Conservation (phyloP, 2,888 invertebrate genomes). For the Drosophila stalkeri region DNA sequence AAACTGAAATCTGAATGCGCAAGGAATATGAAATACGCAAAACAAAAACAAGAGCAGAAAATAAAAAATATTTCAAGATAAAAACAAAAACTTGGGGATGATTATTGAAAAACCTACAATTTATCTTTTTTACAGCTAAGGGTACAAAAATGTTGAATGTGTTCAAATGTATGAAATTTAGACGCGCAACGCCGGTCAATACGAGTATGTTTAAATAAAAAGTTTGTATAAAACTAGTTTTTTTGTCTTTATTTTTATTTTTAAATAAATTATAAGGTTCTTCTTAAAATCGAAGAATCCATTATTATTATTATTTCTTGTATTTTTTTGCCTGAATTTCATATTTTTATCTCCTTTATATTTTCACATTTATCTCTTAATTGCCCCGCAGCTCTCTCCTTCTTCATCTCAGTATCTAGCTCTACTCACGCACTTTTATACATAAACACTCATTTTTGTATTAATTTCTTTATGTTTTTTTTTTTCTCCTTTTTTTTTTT, state of each 20-base stretch:
- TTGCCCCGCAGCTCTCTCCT: slow-evolving; percentile 57
- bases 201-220: not conserved
- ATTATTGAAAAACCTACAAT: not conserved
- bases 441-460: slow-evolving; percentile 55
- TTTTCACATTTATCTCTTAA: slow-evolving; percentile 10
- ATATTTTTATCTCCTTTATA: slow-evolving; percentile 19
- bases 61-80: slow-evolving; percentile 19
- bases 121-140: not conserved
- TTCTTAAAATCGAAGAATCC: slow-evolving; percentile 84
- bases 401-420: not conserved
- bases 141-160: no score
- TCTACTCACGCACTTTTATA: slow-evolving; percentile 58
- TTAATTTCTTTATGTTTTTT: slow-evolving; percentile 20
- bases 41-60: slow-evolving; percentile 27
- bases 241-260: slow-evolving; percentile 71
- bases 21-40: slow-evolving; percentile 63
- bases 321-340: slow-evolving; percentile 24
- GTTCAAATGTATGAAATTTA: not conserved
- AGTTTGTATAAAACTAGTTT: slow-evolving; percentile 52
- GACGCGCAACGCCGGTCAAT: not conserved
- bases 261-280: slow-evolving; percentile 82
- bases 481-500: slow-evolving; percentile 9
- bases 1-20: slow-evolving; percentile 53
- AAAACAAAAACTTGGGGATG: not conserved
- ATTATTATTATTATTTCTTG: slow-evolving; percentile 49